phyloP scores from a whole-genome alignment of 2,113 vertebrate genomes.

The Uria aalge region DNA sequence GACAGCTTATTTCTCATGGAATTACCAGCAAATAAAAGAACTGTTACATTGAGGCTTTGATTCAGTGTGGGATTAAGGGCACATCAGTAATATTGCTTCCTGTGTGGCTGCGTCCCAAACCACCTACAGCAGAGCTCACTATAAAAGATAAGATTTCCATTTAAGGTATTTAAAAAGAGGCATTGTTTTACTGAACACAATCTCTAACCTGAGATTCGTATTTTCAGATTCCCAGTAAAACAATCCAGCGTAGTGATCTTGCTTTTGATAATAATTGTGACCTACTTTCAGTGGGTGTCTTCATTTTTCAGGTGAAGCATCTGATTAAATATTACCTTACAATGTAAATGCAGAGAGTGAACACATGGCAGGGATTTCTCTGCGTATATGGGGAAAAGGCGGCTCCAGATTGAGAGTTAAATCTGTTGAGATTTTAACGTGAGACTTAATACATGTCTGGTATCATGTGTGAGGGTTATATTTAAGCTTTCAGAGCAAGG shows the following conservation, averaged over 20 bases:
- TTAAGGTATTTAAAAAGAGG: background rate
- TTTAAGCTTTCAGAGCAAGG: background rate
- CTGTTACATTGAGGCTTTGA: conserved; percentile 72
- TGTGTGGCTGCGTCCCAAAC: background rate
- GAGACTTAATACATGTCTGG: background rate
- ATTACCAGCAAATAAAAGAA: conserved; percentile 74
- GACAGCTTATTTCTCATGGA: conserved; percentile 56
- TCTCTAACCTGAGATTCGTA: background rate
- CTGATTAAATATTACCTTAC: conserved; percentile 18
- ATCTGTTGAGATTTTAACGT: background rate
- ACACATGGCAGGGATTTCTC: background rate
- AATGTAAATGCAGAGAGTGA: background rate
- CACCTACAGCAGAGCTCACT: background rate
- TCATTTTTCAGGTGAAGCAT: background rate
- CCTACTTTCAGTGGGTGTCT: background rate
- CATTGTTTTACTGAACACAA: background rate
- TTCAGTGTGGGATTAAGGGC: conserved; percentile 77
- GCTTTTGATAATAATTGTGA: background rate
- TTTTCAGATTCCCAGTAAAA: background rate
- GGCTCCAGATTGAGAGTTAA: background rate
- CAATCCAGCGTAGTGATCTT: background rate
- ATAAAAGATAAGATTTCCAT: background rate
- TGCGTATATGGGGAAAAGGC: background rate
- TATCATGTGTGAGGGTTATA: background rate
- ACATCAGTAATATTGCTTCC: conserved; percentile 24